A percentile compares a stretch with the other conserved stretches of the same genome.
Evolutionary conservation across 2,113 vertebrate genomes (phyloP).

Genomic region (Eptatretus burgeri): DNA sequence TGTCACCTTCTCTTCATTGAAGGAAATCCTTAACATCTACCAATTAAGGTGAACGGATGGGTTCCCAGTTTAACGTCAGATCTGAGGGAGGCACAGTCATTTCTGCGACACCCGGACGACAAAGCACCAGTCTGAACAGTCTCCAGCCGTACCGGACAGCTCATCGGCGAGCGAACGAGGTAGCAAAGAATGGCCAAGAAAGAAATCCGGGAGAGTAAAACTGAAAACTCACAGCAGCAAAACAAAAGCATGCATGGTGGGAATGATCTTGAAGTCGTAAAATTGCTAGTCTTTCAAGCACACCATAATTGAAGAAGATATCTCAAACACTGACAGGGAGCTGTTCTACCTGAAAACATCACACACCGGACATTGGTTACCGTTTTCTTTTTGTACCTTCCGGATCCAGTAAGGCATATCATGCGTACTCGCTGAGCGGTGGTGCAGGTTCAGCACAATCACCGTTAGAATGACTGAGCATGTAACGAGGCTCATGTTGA

Average conservation of each 20-base stretch:
- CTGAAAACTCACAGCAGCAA: no score
- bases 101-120: no score
- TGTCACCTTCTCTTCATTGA: no score
- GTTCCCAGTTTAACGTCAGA: no score
- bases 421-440: constrained; percentile 47
- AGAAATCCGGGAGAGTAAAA: no score
- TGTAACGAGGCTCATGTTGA: constrained; percentile 57
- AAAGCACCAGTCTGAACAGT: no score
- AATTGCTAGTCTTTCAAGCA: neutral
- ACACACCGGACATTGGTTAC: neutral
- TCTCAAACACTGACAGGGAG: neutral
- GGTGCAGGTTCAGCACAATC: constrained; percentile 54
- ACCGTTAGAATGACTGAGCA: constrained; percentile 58
- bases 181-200: no score
- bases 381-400: constrained; percentile 28
- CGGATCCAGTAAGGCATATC: constrained; percentile 48
- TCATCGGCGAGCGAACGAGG: no score
- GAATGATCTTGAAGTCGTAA: neutral
- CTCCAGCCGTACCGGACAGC: no score
- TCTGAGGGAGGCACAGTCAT: no score
- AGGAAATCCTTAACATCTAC: no score
- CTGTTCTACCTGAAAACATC: neutral
- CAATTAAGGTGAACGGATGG: no score
- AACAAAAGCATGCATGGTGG: neutral
- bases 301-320: neutral